A percentile compares a stretch with the other conserved stretches of the same genome.
These are phyloP conservation scores for Gavia stellata DNA, from an alignment of 2,113 vertebrate species.

Conservation along the genomic window DNA sequence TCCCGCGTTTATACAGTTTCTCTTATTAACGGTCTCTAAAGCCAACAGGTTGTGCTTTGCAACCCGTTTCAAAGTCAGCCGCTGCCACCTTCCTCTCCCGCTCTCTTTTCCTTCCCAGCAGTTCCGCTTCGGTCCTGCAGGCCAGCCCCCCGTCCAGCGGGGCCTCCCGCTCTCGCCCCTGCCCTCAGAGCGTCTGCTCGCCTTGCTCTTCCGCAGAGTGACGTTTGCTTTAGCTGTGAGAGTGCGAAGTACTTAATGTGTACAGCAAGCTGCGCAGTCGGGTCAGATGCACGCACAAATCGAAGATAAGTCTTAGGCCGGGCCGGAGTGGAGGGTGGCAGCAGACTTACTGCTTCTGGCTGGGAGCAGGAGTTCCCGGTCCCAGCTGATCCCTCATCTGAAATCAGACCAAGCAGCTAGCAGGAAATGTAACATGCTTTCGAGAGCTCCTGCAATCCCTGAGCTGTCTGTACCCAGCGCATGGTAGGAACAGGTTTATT, in stretches of 20 bases:
- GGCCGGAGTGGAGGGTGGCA: background rate
- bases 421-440: background rate
- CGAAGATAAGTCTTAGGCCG: background rate
- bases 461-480: background rate
- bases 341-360: background rate
- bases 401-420: background rate
- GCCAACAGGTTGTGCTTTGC: background rate
- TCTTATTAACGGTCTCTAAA: background rate
- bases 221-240: background rate
- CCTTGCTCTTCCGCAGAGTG: background rate
- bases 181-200: background rate
- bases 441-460: background rate
- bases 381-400: background rate
- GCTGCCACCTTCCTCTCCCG: background rate
- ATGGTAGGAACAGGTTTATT: background rate
- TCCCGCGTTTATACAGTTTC: background rate
- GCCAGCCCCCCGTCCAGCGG: rapidly evolving
- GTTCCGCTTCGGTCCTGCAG: background rate
- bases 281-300: background rate
- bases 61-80: background rate
- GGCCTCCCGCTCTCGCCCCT: rapidly evolving
- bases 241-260: background rate
- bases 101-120: background rate
- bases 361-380: background rate
- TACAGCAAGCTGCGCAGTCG: background rate